Base-by-base conservation (phyloP, 2,113 vertebrate species). In the Tetrax tetrax region DNA sequence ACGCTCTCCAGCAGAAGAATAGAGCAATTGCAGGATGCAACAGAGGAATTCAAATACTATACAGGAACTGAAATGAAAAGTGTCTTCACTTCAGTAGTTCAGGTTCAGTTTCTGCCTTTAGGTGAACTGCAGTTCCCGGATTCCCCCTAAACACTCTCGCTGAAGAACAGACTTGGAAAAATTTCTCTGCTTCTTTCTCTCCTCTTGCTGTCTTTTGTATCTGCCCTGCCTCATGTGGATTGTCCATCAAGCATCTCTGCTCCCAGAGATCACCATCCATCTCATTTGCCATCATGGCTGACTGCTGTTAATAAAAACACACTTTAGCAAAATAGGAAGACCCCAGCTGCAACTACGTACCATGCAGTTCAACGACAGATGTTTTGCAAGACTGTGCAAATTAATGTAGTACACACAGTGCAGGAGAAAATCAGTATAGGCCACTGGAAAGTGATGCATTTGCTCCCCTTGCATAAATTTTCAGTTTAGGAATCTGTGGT, bases 371-470 rank as follows among this genome's bases (percentile, higher is more conserved):
- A 31, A n/a, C 43, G 64, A 47, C 51, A 76, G 57, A 54, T 60
- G 35, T 35, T 76, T 76, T 60, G 25, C 70, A 74, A 18, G 6
- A 14, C 75, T 79, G 4, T 24, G 25, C 43, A 25, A 51, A 18
- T 65, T 54, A 54, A 72, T 59, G 23, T 41, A 63, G 59, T 6
- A 2, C 10, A 6, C 41, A 57, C 37, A 50, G 28, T 3, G 1
- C 4, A 20, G 53, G 18, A 45, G 13, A 66, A 25, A 29, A 15
- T 20, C 14, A 7, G 5, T 21, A 31, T 13, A 72, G 38, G 35
- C 14, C 38, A 35, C 4, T 0, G 5, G 24, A 9, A 82, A 28
- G 15, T 54, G 16, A 33, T 0, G 0, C 2, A 3, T 43, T 83
- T 83, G 6, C 33, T 84, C 13, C 18, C 29, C 21, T 37, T 28